Evolutionary conservation across 1,140 invertebrate species (phyloP).

Genomic region (Charaxes varanes): DNA sequence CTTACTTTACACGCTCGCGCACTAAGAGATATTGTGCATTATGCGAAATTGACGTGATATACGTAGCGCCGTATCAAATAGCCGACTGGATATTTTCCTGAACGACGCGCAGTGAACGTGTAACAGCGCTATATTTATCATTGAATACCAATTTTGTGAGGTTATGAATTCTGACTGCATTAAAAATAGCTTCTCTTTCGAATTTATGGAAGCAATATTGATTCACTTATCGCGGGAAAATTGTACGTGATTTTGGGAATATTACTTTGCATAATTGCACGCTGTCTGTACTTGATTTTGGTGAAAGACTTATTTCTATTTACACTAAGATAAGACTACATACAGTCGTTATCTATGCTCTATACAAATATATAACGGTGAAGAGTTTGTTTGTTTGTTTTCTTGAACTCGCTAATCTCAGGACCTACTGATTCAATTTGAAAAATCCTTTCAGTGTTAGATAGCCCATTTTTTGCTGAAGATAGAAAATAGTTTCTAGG

Average conservation of each 20-base stretch:
- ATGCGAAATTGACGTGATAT: conserved; percentile 42
- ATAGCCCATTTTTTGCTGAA: too few species aligned
- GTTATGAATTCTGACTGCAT: conserved; percentile 8
- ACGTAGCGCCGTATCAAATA: conserved; percentile 23
- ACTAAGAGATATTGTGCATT: conserved; percentile 32
- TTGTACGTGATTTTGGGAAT: not conserved
- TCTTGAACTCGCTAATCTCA: too few species aligned
- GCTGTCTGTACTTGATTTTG: not conserved
- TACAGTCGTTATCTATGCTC: too few species aligned
- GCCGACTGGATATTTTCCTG: conserved; percentile 19
- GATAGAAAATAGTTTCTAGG: too few species aligned
- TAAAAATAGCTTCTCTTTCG: conserved; percentile 8
- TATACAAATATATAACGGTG: too few species aligned
- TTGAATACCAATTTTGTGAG: conserved; percentile 17
- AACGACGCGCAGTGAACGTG: conserved; percentile 16
- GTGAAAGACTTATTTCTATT: too few species aligned
- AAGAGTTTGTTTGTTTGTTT: too few species aligned
- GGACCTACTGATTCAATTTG: too few species aligned
- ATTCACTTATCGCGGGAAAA: too few species aligned
- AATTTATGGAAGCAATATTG: conserved; percentile 1
- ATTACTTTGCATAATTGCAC: not conserved
- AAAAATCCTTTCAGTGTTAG: too few species aligned
- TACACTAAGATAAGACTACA: too few species aligned
- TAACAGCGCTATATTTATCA: conserved; percentile 19
- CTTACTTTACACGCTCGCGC: conserved; percentile 34